Conservation (phyloP, 2,113 vertebrate species). For the Hemibagrus wyckioides region DNA sequence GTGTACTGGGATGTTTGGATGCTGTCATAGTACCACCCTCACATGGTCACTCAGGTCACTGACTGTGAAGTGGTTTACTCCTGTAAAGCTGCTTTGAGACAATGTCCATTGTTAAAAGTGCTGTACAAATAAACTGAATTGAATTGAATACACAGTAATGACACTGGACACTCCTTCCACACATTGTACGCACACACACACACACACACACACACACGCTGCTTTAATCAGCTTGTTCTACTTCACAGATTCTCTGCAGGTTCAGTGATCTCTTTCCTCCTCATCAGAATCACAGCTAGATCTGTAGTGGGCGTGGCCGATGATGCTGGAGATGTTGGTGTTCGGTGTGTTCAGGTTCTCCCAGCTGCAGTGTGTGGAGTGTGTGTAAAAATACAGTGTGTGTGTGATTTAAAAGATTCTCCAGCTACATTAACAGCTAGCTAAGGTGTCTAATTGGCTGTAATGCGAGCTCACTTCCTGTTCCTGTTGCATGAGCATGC, state of each 20-base stretch:
- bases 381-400: neutral
- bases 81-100: no score
- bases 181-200: neutral
- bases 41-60: no score
- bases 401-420: conserved; percentile 9
- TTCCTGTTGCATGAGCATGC: conserved; percentile 16
- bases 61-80: no score
- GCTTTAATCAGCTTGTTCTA: neutral
- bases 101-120: no score
- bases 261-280: neutral
- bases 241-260: neutral
- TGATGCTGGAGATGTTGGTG: neutral
- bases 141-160: no score
- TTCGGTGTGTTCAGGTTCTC: neutral
- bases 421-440: neutral
- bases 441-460: neutral
- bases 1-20: no score
- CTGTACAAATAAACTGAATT: no score
- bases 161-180: no score
- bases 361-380: neutral
- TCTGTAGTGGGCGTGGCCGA: no score
- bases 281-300: neutral
- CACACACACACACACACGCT: neutral
- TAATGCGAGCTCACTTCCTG: conserved; percentile 20
- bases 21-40: no score